Conservation (phyloP, 1,140 invertebrate species). For the Palaemon carinicauda region DNA sequence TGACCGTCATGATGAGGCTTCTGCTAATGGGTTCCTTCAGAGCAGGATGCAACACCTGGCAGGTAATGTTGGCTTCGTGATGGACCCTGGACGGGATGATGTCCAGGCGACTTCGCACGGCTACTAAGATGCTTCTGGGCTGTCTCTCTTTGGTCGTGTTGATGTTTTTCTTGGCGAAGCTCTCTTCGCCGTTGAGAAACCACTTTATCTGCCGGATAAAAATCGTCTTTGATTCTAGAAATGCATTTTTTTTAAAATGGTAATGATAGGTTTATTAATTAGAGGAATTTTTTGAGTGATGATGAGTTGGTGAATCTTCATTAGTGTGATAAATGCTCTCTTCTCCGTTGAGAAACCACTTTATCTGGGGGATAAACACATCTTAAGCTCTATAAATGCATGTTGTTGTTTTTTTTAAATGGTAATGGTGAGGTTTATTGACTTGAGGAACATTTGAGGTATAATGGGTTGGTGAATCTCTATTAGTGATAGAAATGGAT, state of each 20-base stretch:
- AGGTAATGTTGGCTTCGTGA: constrained; percentile 55
- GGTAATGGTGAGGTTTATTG: too few relatives aligned
- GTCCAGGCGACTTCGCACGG: constrained; percentile 50
- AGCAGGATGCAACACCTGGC: constrained; percentile 40
- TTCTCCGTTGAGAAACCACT: constrained; percentile 52
- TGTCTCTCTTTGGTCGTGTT: constrained; percentile 33
- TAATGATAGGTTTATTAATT: background rate
- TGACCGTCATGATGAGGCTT: constrained; percentile 50
- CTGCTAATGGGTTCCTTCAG: constrained; percentile 47
- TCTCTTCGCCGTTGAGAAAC: constrained; percentile 49
- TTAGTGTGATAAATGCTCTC: too few relatives aligned
- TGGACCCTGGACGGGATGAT: constrained; percentile 50
- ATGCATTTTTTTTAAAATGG: too few relatives aligned
- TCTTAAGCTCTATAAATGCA: too few relatives aligned
- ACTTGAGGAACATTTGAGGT: too few relatives aligned
- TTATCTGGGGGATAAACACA: background rate
- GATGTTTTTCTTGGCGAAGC: background rate
- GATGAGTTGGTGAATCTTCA: constrained; percentile 15
- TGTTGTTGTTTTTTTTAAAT: too few relatives aligned
- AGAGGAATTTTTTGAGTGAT: background rate
- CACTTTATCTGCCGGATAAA: constrained; percentile 23
- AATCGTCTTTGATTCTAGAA: background rate
- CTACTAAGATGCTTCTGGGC: constrained; percentile 44
- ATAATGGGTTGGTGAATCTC: too few relatives aligned
- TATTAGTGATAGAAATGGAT: too few relatives aligned